Evolutionary conservation across 37 sponge, comb jelly and placozoan species (phyloP), one percentile per base, ranked within the genome.

Genomic region (Spongia lamella): DNA sequence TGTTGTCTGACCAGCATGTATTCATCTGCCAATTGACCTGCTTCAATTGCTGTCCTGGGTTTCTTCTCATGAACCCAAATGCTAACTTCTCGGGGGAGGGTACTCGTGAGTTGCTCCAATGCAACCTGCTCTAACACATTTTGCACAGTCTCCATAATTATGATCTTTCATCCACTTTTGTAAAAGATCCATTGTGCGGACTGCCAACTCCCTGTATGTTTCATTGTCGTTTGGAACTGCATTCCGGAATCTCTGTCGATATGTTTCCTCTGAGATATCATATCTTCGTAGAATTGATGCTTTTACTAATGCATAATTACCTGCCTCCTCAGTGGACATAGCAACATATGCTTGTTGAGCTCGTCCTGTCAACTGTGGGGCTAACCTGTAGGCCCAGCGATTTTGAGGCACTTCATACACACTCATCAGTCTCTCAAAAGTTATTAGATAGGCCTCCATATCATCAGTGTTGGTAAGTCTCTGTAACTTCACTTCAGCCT

Each of bases 341-440:
- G 69, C 69, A 20, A 53, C 71, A 3, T 70, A 53, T 31, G 72
- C 72, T 26, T 51, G 56, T 56, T 54, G 53, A 4, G 72, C 72
- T 56, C 54, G 52, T 19, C 75, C 75, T 6, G 62, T 75, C 20
- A 73, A 61, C 60, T 58, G 74, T 14, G 62, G 62, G 17, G 75
- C 75, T 63, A 75, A 17, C 15, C 39, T 22, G 22, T 59, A 24
- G 29, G 61, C 61, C 62, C 24, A 29, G 22, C 38, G 68, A 32
- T 60, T 30, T 30, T 16, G 30, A 27, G 29, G 29, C 7, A 60
- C 61, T 60, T 60, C 61, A 60, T 17, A 26, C 2, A 4, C 68
- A 43, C 43, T 26, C 68, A 66, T 66, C 14, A 66, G 20, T 24
- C 68, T 2, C 47, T 66, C 68, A 36, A 66, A 66, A 4, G 68